A percentile compares a stretch with the other conserved stretches of the same genome.
Evolutionary conservation across 2,113 vertebrate species (phyloP).

Genomic region (Butastur rufipennis): DNA sequence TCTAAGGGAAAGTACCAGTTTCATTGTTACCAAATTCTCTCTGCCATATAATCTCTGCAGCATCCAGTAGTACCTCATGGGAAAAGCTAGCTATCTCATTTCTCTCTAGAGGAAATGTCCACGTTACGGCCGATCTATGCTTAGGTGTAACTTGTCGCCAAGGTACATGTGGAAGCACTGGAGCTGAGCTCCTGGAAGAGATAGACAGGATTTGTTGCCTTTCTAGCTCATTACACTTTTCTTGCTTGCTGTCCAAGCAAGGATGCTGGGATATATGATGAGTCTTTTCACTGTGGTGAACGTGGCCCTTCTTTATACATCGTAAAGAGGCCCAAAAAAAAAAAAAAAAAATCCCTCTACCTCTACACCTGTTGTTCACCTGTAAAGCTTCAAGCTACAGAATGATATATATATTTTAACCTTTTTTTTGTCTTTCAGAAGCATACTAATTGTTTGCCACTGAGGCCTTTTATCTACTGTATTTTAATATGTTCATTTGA

Average conservation of each 20-base stretch:
- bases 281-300: constrained; percentile 67
- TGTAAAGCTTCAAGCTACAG: constrained; percentile 55
- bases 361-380: constrained; percentile 58
- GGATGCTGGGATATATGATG: constrained; percentile 61
- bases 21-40: constrained; percentile 53
- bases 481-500: constrained; percentile 48
- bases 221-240: constrained; percentile 58
- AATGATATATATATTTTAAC: constrained; percentile 47
- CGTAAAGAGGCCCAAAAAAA: constrained; percentile 56
- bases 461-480: constrained; percentile 56
- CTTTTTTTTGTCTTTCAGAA: constrained; percentile 55
- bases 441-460: constrained; percentile 59
- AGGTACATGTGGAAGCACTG: constrained; percentile 26
- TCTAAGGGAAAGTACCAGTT: background rate
- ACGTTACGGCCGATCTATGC: background rate
- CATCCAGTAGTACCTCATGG: constrained; percentile 57
- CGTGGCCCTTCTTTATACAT: constrained; percentile 62
- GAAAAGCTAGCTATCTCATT: constrained; percentile 31
- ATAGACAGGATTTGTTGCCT: constrained; percentile 44
- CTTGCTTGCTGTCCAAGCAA: constrained; percentile 61
- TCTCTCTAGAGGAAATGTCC: background rate
- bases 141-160: constrained; percentile 31
- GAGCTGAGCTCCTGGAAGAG: constrained; percentile 56
- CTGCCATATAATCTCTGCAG: constrained; percentile 44
- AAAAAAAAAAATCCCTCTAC: constrained; percentile 56